Percentiles rank a stretch among this genome's conserved stretches.
Evolutionary conservation across 2,888 invertebrate species (phyloP).

Genomic region (Myopa testacea): DNA sequence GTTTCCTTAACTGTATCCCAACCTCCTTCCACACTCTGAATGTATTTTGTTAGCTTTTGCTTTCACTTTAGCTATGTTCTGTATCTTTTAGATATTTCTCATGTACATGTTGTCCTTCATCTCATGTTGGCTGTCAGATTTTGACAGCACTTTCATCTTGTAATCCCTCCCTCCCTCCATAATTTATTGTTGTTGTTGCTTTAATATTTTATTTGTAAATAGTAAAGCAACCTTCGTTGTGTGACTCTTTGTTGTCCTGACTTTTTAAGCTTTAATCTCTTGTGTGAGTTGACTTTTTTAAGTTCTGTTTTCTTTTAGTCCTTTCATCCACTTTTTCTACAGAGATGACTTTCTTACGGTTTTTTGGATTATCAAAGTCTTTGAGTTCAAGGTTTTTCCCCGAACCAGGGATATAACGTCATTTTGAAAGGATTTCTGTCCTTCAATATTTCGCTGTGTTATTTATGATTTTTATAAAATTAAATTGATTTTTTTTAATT

Average conservation of each 20-base stretch:
- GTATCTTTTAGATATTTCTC: no score
- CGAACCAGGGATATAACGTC: no score
- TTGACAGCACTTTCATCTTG: constrained; percentile 12
- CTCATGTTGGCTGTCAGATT: constrained; percentile 19
- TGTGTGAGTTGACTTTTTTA: no score
- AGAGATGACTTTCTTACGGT: no score
- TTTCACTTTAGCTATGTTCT: not conserved
- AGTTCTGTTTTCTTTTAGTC: no score
- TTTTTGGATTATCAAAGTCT: no score
- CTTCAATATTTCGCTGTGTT: no score
- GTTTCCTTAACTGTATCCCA: not conserved
- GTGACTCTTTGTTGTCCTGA: not conserved
- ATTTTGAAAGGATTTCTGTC: no score
- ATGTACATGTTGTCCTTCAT: not conserved
- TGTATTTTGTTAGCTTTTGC: not conserved
- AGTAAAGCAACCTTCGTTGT: not conserved
- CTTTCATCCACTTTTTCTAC: no score
- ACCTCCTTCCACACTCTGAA: not conserved
- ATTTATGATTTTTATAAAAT: no score
- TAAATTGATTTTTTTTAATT: no score
- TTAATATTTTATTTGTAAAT: constrained; percentile 10
- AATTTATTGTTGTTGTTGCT: not conserved
- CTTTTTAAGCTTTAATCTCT: not conserved
- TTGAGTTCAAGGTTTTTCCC: no score
- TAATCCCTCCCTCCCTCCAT: not conserved